Base-by-base conservation (phyloP, 2,888 invertebrate genomes). In the Cheilosia urbana region DNA sequence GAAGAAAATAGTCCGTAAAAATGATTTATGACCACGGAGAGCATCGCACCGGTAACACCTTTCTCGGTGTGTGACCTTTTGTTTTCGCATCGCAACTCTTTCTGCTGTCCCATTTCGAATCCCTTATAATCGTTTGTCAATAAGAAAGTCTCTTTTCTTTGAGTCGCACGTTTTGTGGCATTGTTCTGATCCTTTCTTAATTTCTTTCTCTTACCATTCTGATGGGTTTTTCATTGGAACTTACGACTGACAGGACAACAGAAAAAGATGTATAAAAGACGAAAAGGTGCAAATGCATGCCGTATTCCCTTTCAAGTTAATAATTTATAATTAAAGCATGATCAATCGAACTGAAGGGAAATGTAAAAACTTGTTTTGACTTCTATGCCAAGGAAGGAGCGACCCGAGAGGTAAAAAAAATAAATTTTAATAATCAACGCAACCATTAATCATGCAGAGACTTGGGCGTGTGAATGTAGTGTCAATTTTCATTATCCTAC, bases 281-380 rank as follows among this genome's bases (percentile, higher is more conserved):
- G 2, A 40, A 49, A 65, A 79, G 79, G 84, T 84, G 71, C 75
- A 73, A 84, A 80, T 84, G 84, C 69, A 60, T 63, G 68, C 66
- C 80, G 65, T 60, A 75, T 79, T 62, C 65, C 53, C 58, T 75
- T 69, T 84, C 73, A 53, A 69, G 34, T 84, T 84, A 60, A 55
- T 84, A 84, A 84, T 84, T 84, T 84, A 80, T 84, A 84, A 84
- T 84, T 80, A 80, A 84, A 80, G 80, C 75, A 71, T 63, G 79
- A 84, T 84, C 84, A 84, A 84, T 84, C 71, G 84, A 80, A 79
- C 21, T 75, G 58, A 69, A 79, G 79, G 84, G 79, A 78, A 72
- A 63, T 73, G 57, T 65, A 37, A 60, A 24, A 84, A 84, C 84
- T 79, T 84, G 84, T 84, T 84, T 84, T 84, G 84, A 84, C 84